phyloP scores from a whole-genome alignment of 2,113 vertebrate genomes.

The Spilogale gracilis region DNA sequence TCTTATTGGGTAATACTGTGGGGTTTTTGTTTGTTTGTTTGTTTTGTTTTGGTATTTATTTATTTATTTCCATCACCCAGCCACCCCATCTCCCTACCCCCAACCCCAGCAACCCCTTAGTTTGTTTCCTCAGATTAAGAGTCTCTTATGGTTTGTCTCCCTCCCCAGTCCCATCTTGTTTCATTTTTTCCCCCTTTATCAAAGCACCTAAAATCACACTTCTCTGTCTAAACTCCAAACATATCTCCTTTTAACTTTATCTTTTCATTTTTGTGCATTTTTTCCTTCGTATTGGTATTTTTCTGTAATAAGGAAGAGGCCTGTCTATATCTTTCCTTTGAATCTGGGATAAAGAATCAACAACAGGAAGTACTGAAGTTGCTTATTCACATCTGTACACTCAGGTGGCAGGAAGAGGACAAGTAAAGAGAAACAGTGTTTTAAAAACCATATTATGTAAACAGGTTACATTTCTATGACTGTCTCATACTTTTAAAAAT shows the following conservation, averaged over 20 bases:
- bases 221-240: not conserved
- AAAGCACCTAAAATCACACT: not conserved
- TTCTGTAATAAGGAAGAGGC: not conserved
- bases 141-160: too few species aligned
- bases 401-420: not conserved
- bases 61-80: too few species aligned
- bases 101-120: too few species aligned
- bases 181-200: conserved; percentile 53
- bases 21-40: too few species aligned
- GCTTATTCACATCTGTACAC: not conserved
- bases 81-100: too few species aligned
- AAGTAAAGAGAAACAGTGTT: not conserved
- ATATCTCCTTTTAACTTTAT: not conserved
- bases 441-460: not conserved
- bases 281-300: not conserved
- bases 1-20: conserved; percentile 92
- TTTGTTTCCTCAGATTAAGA: too few species aligned
- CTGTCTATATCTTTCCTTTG: not conserved
- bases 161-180: too few species aligned
- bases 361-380: not conserved
- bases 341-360: not conserved
- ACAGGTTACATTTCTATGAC: conserved; percentile 2
- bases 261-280: conserved; percentile 20
- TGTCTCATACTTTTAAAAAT: not conserved
- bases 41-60: too few species aligned